Conservation (phyloP, 2,113 vertebrate species). For the Oryzias javanicus region DNA sequence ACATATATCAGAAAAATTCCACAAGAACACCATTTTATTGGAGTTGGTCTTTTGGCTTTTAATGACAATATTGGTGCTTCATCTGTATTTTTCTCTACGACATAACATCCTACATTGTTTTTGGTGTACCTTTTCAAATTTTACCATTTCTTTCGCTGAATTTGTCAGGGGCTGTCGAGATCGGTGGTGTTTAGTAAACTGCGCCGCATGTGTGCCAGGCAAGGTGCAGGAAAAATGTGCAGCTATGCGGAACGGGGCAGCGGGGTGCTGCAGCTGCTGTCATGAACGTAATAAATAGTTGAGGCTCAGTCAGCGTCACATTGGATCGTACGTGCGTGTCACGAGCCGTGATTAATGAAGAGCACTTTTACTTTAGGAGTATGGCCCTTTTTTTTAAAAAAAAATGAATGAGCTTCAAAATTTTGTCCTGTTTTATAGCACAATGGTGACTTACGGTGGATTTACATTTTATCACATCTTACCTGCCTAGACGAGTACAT, state of each 20-base stretch:
- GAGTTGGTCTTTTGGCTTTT: no score
- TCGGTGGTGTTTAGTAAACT: slow-evolving; percentile 4
- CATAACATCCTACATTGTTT: background rate
- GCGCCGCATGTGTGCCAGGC: background rate
- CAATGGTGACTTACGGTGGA: slow-evolving; percentile 1
- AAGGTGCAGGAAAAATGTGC: slow-evolving; percentile 11
- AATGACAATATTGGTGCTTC: background rate
- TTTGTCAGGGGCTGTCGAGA: slow-evolving; percentile 1
- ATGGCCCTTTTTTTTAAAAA: background rate
- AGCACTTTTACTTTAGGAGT: slow-evolving; percentile 14
- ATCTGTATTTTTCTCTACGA: background rate
- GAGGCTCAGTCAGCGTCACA: slow-evolving; percentile 10
- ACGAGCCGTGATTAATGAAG: slow-evolving; percentile 15
- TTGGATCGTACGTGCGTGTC: slow-evolving; percentile 18
- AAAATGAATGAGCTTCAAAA: slow-evolving; percentile 9
- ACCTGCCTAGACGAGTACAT: slow-evolving; percentile 14
- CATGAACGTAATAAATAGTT: slow-evolving; percentile 8
- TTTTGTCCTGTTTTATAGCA: slow-evolving; percentile 2
- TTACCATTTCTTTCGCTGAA: background rate
- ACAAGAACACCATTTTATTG: no score
- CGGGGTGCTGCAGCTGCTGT: background rate
- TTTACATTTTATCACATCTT: slow-evolving; percentile 15
- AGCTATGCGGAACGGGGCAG: background rate
- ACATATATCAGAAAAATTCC: no score
- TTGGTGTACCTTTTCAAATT: background rate